Percentiles rank a stretch among this genome's conserved stretches.
Evolutionary conservation across 2,888 invertebrate species (phyloP).

Genomic region (Ephialtes manifestator): DNA sequence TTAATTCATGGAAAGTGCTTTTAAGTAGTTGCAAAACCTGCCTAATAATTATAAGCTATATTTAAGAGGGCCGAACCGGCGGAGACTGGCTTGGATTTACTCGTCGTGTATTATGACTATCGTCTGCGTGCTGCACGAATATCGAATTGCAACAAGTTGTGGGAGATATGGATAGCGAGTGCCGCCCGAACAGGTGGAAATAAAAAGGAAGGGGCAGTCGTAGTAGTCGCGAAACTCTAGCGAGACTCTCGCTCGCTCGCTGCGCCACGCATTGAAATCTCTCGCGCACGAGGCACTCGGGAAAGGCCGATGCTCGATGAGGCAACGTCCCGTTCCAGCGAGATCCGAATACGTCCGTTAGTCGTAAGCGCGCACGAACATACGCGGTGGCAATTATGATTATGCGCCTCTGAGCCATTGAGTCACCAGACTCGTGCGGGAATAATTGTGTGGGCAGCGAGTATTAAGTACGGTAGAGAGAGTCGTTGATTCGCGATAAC

Average conservation of each 20-base stretch:
- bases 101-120: not conserved
- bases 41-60: too few species aligned
- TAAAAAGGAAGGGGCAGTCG: not conserved
- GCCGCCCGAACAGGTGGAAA: not conserved
- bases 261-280: conserved; percentile 40
- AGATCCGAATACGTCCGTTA: conserved; percentile 42
- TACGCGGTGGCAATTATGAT: conserved; percentile 29
- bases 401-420: conserved; percentile 26
- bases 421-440: conserved; percentile 19
- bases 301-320: conserved; percentile 68
- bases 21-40: too few species aligned
- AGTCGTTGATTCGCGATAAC: conserved; percentile 18
- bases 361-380: conserved; percentile 21
- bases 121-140: conserved; percentile 13
- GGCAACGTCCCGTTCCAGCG: conserved; percentile 65
- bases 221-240: not conserved
- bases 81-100: too few species aligned
- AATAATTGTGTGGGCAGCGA: conserved; percentile 29
- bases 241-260: conserved; percentile 3
- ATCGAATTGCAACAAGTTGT: conserved; percentile 10
- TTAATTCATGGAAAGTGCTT: too few species aligned
- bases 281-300: conserved; percentile 21
- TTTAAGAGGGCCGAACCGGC: too few species aligned
- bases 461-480: conserved; percentile 2
- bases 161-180: conserved; percentile 7